Conservation (phyloP, 2,888 invertebrate genomes). For the Oligia fasciuncula region DNA sequence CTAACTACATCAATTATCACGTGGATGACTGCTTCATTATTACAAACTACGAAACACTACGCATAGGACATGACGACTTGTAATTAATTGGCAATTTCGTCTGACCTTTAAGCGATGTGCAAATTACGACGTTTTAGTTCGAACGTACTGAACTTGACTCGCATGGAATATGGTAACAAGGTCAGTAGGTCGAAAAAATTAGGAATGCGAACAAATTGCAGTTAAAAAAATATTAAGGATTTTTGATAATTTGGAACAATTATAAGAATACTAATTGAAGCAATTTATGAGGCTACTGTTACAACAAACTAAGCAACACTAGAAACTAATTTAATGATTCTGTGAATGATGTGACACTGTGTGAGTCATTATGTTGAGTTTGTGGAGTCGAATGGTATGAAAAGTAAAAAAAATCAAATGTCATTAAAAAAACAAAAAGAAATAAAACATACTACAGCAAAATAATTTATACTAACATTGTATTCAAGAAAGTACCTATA, state of each 20-base stretch:
- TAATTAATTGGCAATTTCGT: slow-evolving; percentile 80
- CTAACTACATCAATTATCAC: slow-evolving; percentile 72
- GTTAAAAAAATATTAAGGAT: not conserved
- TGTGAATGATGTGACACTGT: not conserved
- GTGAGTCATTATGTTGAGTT: not conserved
- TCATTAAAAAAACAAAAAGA: not conserved
- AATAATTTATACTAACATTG: not conserved
- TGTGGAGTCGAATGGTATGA: not conserved
- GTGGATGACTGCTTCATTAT: slow-evolving; percentile 73
- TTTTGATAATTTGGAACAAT: not conserved
- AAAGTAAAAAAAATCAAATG: not conserved
- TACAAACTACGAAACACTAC: slow-evolving; percentile 70
- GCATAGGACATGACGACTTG: slow-evolving; percentile 70
- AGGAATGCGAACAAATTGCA: not conserved
- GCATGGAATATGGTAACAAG: slow-evolving; percentile 17
- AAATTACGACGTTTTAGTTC: slow-evolving; percentile 58
- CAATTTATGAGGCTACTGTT: not conserved
- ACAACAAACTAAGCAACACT: not conserved
- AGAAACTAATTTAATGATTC: not conserved
- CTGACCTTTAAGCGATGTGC: slow-evolving; percentile 70
- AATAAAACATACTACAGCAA: not conserved
- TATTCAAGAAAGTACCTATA: not conserved
- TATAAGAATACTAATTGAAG: too few relatives aligned
- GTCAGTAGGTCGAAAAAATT: slow-evolving; percentile 6
- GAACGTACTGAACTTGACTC: slow-evolving; percentile 7